Evolutionary conservation across 2,888 invertebrate genomes (phyloP), one percentile per base, ranked within the genome.

Genomic region (Caenorhabditis panamensis): DNA sequence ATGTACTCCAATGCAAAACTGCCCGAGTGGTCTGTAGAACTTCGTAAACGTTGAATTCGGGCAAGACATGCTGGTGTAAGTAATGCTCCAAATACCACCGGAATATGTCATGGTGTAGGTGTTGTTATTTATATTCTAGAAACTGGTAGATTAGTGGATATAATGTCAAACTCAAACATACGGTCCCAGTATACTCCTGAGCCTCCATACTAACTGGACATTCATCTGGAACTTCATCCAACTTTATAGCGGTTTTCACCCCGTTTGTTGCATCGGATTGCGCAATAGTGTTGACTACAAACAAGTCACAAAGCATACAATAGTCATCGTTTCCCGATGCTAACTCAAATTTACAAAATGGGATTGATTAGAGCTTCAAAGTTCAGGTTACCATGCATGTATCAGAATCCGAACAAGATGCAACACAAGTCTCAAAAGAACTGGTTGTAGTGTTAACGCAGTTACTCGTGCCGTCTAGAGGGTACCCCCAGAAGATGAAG

Each of bases 401-500:
- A 13, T 18, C 13, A 28, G 63, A 63, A 11, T 28, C 49, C 5
- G 22, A 16, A n/a, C 63, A 63, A 18, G 26, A 13, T 11, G 20
- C 4, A n/a, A 49, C 49, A 31, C 63, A 63, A 8, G 22, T 31
- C 5, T 63, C 63, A 13, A 63, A 63, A 6, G 63, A 49, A 49
- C 4, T 16, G 28, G 49, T 18, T 26, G 47, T 63, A 4, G 20
- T 49, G 49, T 26, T 31, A n/a, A 31, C 49, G 49, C 63, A 63
- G 5, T 2, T n/a, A 6, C 8, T 31, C 1, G 49, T 31, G 28
- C 31, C 63, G 20, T 31, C 47, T 13, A 9, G 18, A 28, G 63
- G 63, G 31, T 47, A 47, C 3, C 63, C 63, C 49, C 63, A 63
- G 49, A 63, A 63, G 2, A 63, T 31, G 18, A 63, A 18, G 26